Evolutionary conservation across 2,797 vertebrate genomes (phyloP), one percentile per base, ranked within the genome.

Genomic region (Hemibagrus guttatus): DNA sequence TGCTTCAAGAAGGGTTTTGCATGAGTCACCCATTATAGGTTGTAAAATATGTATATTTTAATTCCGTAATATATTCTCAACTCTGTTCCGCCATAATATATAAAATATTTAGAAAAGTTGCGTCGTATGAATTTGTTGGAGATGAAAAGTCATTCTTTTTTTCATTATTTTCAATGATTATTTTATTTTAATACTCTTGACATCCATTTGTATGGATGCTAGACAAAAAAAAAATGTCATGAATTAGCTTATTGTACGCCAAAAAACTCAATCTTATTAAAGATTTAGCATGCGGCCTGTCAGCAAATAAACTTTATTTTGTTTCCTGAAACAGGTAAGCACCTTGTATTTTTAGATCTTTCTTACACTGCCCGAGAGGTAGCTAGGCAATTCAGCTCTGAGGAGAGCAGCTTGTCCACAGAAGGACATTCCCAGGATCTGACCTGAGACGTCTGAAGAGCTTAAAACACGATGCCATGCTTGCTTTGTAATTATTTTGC

Each of bases 401-500:
- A 46, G 79, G 23, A 81, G 59, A 63, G 58, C 59, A 12, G 56
- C 35, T n/a, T 63, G 13, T 63, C 59, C 35, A 8, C 75, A 58
- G 28, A 58, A 35, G 9, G 8, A 13, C 75, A n/a, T 46, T 63
- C 13, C 59, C 26, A 81, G 59, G 59, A 64, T 7, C 59, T 64
- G 79, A 64, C 79, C 79, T 81, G 79, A 19, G 42, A 46, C 3
- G 19, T 42, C 6, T 28, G 80, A 64, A 64, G n/a, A 26, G 8
- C 6, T 66, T 31, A 19, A 81, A 66, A 39, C 76, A 42, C 5
- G 2, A 61, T 42, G 78, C 78, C 56, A 80, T 61, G 56, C 35
- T 80, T 26, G 21, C 78, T 26, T 80, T 59, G 35, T 42, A 80
- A 80, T 80, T 26, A 42, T 80, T 80, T 59, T 42, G 31, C 35